Percentiles rank a stretch among this genome's conserved stretches.
Conservation (phyloP, 1,140 invertebrate species). For the Anastatus disparis region DNA sequence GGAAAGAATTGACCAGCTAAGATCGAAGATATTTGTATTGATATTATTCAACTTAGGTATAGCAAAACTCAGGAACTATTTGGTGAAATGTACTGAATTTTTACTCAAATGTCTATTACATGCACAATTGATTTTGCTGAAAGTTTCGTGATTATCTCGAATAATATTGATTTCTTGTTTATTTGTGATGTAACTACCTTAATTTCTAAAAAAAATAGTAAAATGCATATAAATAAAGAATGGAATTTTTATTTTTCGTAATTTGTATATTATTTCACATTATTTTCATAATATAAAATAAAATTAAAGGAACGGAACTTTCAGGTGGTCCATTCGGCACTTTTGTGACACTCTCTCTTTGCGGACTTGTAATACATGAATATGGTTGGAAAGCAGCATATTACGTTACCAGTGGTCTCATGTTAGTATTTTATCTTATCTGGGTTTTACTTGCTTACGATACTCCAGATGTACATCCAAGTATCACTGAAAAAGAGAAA, state of each 20-base stretch:
- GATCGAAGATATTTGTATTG: too few species aligned
- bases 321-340: slow-evolving; percentile 82
- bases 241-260: slow-evolving; percentile 50
- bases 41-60: too few species aligned
- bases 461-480: slow-evolving; percentile 78
- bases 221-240: slow-evolving; percentile 1
- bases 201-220: neutral
- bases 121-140: too few species aligned
- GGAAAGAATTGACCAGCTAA: too few species aligned
- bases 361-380: slow-evolving; percentile 72
- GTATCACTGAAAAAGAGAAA: slow-evolving; percentile 81
- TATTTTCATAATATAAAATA: slow-evolving; percentile 23
- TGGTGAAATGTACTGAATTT: too few species aligned
- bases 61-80: too few species aligned
- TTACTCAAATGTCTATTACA: too few species aligned
- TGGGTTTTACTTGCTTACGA: slow-evolving; percentile 78
- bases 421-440: slow-evolving; percentile 70
- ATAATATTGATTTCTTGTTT: too few species aligned
- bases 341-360: slow-evolving; percentile 78
- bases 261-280: neutral
- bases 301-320: too few species aligned
- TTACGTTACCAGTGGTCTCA: slow-evolving; percentile 75
- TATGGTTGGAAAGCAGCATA: slow-evolving; percentile 79
- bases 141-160: too few species aligned
- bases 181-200: too few species aligned